Evolutionary conservation across 1,140 invertebrate genomes (phyloP), one percentile per base, ranked within the genome.

Genomic region (Drosophila grimshawi): DNA sequence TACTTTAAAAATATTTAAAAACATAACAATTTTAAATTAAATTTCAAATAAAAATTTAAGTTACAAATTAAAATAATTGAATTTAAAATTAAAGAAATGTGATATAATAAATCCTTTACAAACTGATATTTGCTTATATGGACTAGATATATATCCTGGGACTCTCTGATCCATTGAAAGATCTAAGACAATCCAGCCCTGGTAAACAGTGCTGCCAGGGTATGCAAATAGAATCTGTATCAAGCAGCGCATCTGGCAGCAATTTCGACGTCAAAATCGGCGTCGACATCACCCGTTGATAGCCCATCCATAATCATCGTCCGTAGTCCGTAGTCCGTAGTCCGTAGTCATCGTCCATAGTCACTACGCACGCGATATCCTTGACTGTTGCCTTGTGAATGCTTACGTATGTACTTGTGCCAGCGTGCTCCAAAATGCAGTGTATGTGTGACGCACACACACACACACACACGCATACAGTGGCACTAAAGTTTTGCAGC

Each of bases 321-420:
- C 19, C 19, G 19, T 1, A 19, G 19, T 19, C 19, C 19, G 19
- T 1, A 19, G 19, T 19, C 19, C 19, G 19, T 19, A 19, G 19
- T 1, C 19, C 2, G 19, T 19, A 19, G 19, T 19, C 19, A 19
- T 19, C 0, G 49, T 43, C n/a, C 35, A 45, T 37, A 53, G 61
- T n/a, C 56, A 55, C 68, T 68, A 72, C 75, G 75, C 75, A 73
- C 70, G 57, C 64, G 56, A 77, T 73, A 77, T 77, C 75, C 75
- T 77, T 77, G 69, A 77, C 75, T 68, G 75, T 68, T 77, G 75
- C 75, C 75, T 77, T 77, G 75, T 63, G 46, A 73, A 52, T 77
- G 69, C 69, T 72, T 76, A 72, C 63, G 69, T 76, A 76, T 41
- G 39, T n/a, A 43, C 49, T 46, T 62, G 19, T 45, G 19, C 37